Conservation (phyloP, 2,888 invertebrate species). For the Acholoe squamosa region DNA sequence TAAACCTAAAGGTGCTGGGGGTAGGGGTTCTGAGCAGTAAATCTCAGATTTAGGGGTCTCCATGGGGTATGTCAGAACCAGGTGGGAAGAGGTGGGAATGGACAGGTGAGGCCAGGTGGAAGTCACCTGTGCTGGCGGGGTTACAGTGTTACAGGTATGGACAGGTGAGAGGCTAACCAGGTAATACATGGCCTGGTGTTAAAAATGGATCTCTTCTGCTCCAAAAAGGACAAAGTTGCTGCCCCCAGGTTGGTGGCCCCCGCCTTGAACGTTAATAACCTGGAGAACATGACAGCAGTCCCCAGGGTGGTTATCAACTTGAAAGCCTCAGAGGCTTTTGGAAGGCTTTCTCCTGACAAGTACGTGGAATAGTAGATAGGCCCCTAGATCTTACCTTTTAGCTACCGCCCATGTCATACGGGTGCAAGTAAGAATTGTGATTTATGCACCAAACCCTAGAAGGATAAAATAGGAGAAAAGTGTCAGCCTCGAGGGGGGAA, state of each 20-base stretch:
- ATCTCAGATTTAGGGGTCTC: not conserved
- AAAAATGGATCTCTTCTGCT: not conserved
- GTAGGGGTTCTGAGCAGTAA: not conserved
- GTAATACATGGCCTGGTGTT: not conserved
- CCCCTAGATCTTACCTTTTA: not conserved
- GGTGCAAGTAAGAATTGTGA: too few species aligned
- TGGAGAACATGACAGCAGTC: not conserved
- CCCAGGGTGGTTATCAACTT: slow-evolving; percentile 12
- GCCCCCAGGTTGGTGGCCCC: not conserved
- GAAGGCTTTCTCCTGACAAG: slow-evolving; percentile 1
- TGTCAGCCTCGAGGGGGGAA: too few species aligned
- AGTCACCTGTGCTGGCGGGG: not conserved
- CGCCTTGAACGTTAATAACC: not conserved
- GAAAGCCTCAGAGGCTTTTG: not conserved
- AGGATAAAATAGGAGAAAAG: too few species aligned
- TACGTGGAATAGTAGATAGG: slow-evolving; percentile 9
- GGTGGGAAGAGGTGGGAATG: slow-evolving; percentile 23
- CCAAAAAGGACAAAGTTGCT: slow-evolving; percentile 27
- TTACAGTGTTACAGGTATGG: not conserved
- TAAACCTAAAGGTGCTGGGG: not conserved
- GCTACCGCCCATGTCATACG: not conserved
- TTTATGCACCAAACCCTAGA: too few species aligned
- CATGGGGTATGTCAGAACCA: slow-evolving; percentile 2
- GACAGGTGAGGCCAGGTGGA: slow-evolving; percentile 20
- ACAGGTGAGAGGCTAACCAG: slow-evolving; percentile 21